Percentiles rank a stretch among this genome's conserved stretches.
These are phyloP conservation scores for Lithodes maja DNA, from an alignment of 2,888 invertebrate genomes.

Conservation along the genomic window DNA sequence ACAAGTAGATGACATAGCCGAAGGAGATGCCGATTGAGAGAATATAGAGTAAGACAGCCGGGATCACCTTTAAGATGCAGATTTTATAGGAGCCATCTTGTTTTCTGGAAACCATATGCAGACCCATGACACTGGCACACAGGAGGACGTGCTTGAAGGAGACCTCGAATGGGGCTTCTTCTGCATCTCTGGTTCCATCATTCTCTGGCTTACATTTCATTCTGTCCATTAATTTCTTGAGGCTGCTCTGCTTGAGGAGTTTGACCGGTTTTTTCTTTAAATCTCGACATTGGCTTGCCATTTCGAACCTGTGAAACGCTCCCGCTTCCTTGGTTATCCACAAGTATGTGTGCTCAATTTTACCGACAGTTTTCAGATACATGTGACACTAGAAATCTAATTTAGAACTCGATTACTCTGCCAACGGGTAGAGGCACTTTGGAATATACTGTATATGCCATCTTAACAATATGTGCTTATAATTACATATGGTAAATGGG, in stretches of 20 bases:
- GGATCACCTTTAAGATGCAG: slow-evolving; percentile 17
- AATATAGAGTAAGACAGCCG: slow-evolving; percentile 26
- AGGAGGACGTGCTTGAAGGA: neutral
- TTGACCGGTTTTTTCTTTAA: neutral
- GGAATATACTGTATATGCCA: too few species aligned
- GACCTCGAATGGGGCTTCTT: neutral
- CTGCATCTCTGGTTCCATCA: neutral
- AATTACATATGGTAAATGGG: too few species aligned
- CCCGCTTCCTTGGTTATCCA: too few species aligned
- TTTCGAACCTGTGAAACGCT: too few species aligned
- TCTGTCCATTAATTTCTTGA: neutral
- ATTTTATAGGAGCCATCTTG: slow-evolving; percentile 17
- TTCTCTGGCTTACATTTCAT: neutral
- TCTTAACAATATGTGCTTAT: too few species aligned
- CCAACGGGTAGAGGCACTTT: too few species aligned
- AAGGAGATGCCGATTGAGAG: slow-evolving; percentile 4
- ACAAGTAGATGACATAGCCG: neutral
- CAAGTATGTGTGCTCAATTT: too few species aligned
- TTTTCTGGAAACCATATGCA: neutral
- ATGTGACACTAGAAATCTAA: too few species aligned
- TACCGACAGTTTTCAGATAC: too few species aligned
- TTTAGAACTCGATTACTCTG: too few species aligned
- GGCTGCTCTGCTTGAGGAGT: neutral
- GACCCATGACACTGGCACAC: slow-evolving; percentile 30
- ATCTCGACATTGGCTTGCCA: neutral